Base-by-base conservation (phyloP, 2,888 invertebrate genomes). In the Morpho achilles region DNA sequence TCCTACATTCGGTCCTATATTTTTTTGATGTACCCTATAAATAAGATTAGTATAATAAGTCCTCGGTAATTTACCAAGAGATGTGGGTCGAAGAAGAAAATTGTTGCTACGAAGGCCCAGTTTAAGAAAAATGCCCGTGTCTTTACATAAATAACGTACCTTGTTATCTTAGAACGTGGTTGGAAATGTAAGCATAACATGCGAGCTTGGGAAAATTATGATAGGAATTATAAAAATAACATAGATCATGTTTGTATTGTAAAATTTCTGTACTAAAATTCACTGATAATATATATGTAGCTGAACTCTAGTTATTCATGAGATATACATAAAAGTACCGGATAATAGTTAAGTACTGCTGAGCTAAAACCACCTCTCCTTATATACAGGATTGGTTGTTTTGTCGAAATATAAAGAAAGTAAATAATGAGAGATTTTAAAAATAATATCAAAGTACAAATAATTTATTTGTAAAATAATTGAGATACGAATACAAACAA, bases 51-150 rank as follows among this genome's bases (percentile, higher is more conserved):
- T 3, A 5, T 10, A 51, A 42, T 43, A 51, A 43, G n/a, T 10
- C 7, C 32, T n/a, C 8, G n/a, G 22, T 32, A 51, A n/a, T 32
- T 32, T 7, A 4, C 32, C 32, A 7, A 7, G 23, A 4, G 8
- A 42, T 42, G 42, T 9, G 8, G 44, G 39, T 7, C 46, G 40
- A 40, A 46, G 39, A 32, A 40, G 40, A 40, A 53, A 40, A 53
- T 22, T 16, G 46, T 46, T 46, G 53, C 40, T 46, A 46, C 44
- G 8, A 40, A 53, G 46, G 7, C 56, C 49, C n/a, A 43, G 52
- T 60, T 56, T 53, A 53, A 56, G 59, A 56, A 60, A 60, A 51
- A 56, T 59, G 48, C 44, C 49, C 53, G 56, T 56, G 56, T 56
- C 43, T 49, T 41, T 52, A 60, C 53, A 56, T 60, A 56, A 60